phyloP scores from a whole-genome alignment of 2,888 invertebrate genomes.

The Agrochola lychnidis region DNA sequence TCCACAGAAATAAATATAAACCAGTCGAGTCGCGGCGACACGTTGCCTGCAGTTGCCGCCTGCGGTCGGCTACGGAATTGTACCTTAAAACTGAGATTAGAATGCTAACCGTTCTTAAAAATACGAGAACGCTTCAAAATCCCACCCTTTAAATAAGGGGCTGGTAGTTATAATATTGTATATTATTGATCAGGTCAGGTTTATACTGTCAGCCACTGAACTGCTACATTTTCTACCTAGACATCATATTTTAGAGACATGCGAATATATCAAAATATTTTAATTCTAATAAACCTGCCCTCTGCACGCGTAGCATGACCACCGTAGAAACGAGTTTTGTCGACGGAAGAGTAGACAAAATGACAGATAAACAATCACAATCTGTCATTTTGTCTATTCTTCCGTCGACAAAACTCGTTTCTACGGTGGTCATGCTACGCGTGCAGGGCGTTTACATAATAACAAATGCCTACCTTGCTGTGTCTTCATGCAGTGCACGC shows the following conservation, averaged over 20 bases:
- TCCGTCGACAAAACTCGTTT: no score
- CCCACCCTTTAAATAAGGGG: not conserved
- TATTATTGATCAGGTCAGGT: constrained; percentile 1
- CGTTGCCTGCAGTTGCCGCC: no score
- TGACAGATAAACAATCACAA: no score
- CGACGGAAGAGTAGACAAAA: no score
- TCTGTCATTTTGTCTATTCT: no score
- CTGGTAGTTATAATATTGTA: not conserved
- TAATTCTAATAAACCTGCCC: not conserved
- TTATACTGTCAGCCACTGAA: constrained; percentile 4
- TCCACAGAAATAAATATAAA: no score
- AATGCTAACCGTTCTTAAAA: not conserved
- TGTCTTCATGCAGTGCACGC: constrained; percentile 99
- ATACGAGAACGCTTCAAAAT: not conserved
- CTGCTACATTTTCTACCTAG: not conserved
- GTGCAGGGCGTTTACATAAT: not conserved
- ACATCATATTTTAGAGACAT: not conserved
- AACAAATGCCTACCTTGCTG: constrained; percentile 93
- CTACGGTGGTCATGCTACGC: no score
- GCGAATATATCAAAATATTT: not conserved
- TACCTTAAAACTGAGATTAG: not conserved
- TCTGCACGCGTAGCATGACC: no score
- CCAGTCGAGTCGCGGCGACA: no score
- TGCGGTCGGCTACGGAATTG: no score
- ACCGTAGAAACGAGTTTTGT: no score